Evolutionary conservation across 2,797 vertebrate species (phyloP).

Genomic region (Austrolebias charrua): DNA sequence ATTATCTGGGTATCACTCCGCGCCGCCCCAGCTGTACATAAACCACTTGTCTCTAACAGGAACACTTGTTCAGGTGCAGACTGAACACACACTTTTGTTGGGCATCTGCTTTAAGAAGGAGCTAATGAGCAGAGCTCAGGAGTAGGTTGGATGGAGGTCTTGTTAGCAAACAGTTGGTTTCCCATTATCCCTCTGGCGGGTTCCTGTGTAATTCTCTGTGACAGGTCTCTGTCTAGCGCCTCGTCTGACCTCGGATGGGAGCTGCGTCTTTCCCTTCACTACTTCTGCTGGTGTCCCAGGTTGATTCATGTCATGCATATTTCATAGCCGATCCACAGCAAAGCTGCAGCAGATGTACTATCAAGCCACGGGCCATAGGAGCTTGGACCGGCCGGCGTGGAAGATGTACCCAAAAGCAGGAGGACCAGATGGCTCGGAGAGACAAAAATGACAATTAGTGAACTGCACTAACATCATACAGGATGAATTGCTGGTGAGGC

Average conservation of each 20-base stretch:
- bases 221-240: constrained; percentile 53
- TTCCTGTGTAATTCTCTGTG: constrained; percentile 55
- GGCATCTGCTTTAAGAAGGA: constrained; percentile 30
- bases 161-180: constrained; percentile 47
- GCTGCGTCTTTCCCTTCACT: background rate
- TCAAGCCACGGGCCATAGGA: constrained; percentile 49
- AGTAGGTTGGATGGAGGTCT: constrained; percentile 6
- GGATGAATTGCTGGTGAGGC: too few species aligned
- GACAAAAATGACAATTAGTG: too few species aligned
- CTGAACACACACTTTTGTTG: constrained; percentile 4
- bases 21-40: constrained; percentile 3
- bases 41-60: constrained; percentile 7
- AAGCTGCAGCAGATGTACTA: constrained; percentile 27
- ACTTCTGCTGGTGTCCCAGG: constrained; percentile 25
- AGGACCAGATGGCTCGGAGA: too few species aligned
- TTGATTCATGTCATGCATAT: constrained; percentile 69
- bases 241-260: constrained; percentile 45
- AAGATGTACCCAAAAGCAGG: too few species aligned
- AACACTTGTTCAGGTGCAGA: constrained; percentile 2
- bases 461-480: too few species aligned
- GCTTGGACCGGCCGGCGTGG: too few species aligned
- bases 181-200: constrained; percentile 38
- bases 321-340: constrained; percentile 59
- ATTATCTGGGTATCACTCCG: constrained; percentile 18
- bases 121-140: constrained; percentile 50